Percentiles rank a stretch among this genome's conserved stretches.
Evolutionary conservation across 2,888 invertebrate genomes (phyloP).

Genomic region (Noctua comes): DNA sequence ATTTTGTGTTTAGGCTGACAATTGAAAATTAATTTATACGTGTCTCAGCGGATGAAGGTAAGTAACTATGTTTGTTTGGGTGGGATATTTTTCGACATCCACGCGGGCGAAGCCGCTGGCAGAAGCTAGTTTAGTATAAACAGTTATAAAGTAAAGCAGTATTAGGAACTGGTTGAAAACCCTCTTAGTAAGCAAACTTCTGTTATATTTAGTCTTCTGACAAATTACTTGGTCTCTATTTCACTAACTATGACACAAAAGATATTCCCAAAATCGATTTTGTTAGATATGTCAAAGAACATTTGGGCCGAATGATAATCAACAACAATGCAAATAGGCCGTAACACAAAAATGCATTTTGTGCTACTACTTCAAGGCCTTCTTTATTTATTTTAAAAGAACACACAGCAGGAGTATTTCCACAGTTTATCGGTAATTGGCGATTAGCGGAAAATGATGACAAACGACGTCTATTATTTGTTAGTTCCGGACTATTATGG

Average conservation of each 20-base stretch:
- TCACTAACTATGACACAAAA: not conserved
- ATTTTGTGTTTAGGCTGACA: no score
- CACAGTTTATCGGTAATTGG: conserved; percentile 2
- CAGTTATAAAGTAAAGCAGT: conserved; percentile 27
- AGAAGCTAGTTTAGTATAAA: conserved; percentile 29
- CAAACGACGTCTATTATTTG: conserved; percentile 26
- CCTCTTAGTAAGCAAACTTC: not conserved
- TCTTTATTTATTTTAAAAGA: not conserved
- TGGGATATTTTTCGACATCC: no score
- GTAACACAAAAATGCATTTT: conserved; percentile 1
- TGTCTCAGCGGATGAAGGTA: no score
- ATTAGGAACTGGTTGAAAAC: not conserved
- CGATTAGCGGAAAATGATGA: conserved; percentile 18
- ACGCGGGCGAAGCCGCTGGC: no score
- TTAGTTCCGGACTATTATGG: conserved; percentile 30
- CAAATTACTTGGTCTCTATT: not conserved
- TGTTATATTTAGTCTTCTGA: not conserved
- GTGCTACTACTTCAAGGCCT: not conserved
- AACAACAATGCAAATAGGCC: not conserved
- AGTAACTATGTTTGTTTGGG: no score
- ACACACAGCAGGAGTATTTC: not conserved
- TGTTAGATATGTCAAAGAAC: not conserved
- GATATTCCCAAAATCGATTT: not conserved
- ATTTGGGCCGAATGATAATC: not conserved
- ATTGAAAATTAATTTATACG: no score